Evolutionary conservation across 1,140 invertebrate genomes (phyloP), one percentile per base, ranked within the genome.

Genomic region (Asobara japonica): DNA sequence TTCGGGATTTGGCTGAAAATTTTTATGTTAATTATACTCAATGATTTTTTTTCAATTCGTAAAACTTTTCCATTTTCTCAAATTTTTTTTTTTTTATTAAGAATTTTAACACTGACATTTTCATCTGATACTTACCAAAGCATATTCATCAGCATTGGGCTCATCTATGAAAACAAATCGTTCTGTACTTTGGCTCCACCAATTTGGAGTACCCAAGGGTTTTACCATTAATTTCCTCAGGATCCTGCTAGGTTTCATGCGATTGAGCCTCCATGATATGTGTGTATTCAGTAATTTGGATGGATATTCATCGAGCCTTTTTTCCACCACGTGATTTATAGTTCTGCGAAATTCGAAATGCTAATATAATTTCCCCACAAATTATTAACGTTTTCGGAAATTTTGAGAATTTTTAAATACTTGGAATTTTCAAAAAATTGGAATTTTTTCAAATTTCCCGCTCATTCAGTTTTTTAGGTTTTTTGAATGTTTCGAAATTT

Each of bases 101-200:
- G 2, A 48, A 18, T n/a, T n/a, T n/a, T n/a, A n/a, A n/a, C n/a
- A n/a, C n/a, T n/a, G n/a, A n/a, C 6, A 65, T 8, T 65, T 36
- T 51, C 4, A 13, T n/a, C n/a, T n/a, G n/a, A 25, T 41, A 77
- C 73, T 77, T 87, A 91, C 90, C 80, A 94, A 83, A 71, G 78
- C 69, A 82, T 93, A 94, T 33, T 82, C 76, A 7, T 85, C 75
- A 62, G 91, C 88, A 79, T 88, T 86, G 45, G 89, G 82, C 80
- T 91, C 91, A 85, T 94, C 93, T 60, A 94, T 88, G 70, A 93
- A 89, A 36, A 94, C 76, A 85, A 90, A 94, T 85, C 91, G 90
- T 82, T 95, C 93, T 10, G 91, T 91, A 75, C 91, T 91, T 78
- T 91, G 91, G 75, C 91, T 91, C 87, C 85, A 88, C 88, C 90